A percentile compares a stretch with the other conserved stretches of the same genome.
Conservation (phyloP, 2,888 invertebrate genomes). For the Tenodera sinensis region DNA sequence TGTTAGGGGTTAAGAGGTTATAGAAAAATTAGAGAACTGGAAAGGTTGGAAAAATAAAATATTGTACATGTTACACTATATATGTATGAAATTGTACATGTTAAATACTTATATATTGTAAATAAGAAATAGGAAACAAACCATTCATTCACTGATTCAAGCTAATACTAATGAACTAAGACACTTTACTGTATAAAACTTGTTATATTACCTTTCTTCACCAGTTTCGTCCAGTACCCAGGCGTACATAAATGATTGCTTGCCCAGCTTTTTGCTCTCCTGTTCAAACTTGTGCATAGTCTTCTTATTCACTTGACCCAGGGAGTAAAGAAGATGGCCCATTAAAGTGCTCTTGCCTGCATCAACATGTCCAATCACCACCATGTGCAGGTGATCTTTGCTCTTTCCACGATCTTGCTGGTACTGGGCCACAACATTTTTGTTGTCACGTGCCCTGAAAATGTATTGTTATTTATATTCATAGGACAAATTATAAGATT, state of each 20-base stretch:
- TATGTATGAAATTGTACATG: too few species aligned
- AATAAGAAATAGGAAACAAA: too few species aligned
- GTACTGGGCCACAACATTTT: slow-evolving; percentile 60
- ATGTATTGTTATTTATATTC: not conserved
- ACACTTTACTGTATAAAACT: not conserved
- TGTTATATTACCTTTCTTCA: slow-evolving; percentile 69
- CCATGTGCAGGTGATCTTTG: slow-evolving; percentile 86
- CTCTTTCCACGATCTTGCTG: slow-evolving; percentile 70
- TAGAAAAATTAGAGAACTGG: too few species aligned
- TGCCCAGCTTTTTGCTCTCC: slow-evolving; percentile 94
- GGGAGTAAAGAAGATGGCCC: slow-evolving; percentile 85
- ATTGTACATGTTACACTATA: too few species aligned
- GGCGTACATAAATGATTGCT: slow-evolving; percentile 96
- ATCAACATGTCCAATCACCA: slow-evolving; percentile 95
- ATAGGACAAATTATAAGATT: too few species aligned
- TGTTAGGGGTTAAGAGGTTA: too few species aligned
- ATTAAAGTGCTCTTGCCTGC: slow-evolving; percentile 96
- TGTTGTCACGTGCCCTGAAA: slow-evolving; percentile 25
- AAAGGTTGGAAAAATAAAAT: too few species aligned
- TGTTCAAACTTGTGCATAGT: slow-evolving; percentile 96
- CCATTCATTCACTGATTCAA: too few species aligned
- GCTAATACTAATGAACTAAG: too few species aligned
- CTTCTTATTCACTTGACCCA: slow-evolving; percentile 83
- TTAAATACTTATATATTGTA: too few species aligned
- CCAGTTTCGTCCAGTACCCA: slow-evolving; percentile 99